Percentiles rank a stretch among this genome's conserved stretches.
Evolutionary conservation across 2,888 invertebrate species (phyloP).

Genomic region (Tetropium fuscum): DNA sequence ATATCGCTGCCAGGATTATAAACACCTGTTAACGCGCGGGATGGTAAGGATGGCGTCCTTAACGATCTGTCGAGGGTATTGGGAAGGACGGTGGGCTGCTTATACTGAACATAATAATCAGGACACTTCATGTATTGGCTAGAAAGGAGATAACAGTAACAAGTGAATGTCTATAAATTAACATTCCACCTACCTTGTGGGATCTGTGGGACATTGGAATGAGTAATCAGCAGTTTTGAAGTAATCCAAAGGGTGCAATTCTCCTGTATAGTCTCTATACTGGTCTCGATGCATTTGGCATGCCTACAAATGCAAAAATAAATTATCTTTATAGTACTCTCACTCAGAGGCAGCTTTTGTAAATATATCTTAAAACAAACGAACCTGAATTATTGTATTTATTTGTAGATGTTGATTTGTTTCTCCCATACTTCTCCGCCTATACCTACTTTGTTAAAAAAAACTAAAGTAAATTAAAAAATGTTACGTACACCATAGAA

Average conservation of each 20-base stretch:
- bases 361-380: no score
- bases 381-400: no score
- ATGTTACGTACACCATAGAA: conserved; percentile 67
- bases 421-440: no score
- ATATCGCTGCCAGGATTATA: conserved; percentile 70
- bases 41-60: conserved; percentile 69
- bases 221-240: conserved; percentile 68
- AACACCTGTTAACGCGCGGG: conserved; percentile 70
- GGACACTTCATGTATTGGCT: conserved; percentile 72
- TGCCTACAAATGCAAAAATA: conserved; percentile 62
- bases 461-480: no score
- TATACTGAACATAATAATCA: conserved; percentile 71
- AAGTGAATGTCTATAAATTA: conserved; percentile 8
- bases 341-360: no score
- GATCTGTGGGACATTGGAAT: conserved; percentile 71
- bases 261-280: conserved; percentile 71
- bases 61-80: conserved; percentile 67
- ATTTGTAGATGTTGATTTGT: no score
- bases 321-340: no score
- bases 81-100: conserved; percentile 71
- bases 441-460: no score
- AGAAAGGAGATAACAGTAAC: conserved; percentile 44
- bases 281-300: conserved; percentile 73
- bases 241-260: conserved; percentile 71
- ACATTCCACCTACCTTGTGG: conserved; percentile 64